Evolutionary conservation across 2,888 invertebrate species (phyloP), one percentile per base, ranked within the genome.

Genomic region (Campoplex capitator): DNA sequence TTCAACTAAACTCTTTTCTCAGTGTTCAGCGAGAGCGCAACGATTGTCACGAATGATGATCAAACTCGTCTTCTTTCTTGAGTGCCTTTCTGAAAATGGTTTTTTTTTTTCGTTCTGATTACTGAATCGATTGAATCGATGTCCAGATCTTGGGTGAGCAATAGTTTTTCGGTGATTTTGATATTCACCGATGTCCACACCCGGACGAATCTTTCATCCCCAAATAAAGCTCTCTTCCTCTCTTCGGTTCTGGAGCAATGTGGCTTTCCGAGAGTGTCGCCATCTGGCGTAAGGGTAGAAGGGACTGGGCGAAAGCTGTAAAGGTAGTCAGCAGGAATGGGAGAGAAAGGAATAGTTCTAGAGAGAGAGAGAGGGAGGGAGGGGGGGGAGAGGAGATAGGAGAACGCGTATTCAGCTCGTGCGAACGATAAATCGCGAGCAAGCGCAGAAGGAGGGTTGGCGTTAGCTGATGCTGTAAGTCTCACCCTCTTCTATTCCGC

Each of bases 271-370:
- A 71, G 88, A 79, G 88, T 90, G 90, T 89, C 89, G 91, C 91
- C 90, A 91, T 91, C 91, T 90, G 90, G 80, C 86, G 88, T 79
- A 45, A 42, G 56, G 79, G 62, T 76, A 85, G 68, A 88, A 75
- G 56, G 68, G 87, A 86, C 88, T 88, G 85, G 88, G 88, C 83
- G 81, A 71, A 84, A 76, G 82, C 51, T 71, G 70, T 28, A 32
- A 23, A 73, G 65, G 54, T 28, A 80, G n/a, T 45, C 77, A 68
- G 75, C 51, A 54, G 77, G 86, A 77, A 76, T n/a, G 73, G 80
- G 54, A 56, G 78, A 76, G 67, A 82, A 65, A 79, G 78, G 83
- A 81, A 84, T 83, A 71, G 80, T 16, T 67, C 73, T 79, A 79
- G 85, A 35, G n/a, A 42, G 42, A 42, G 42, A 42, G 42, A 3